phyloP scores from a whole-genome alignment of 1,140 invertebrate species.

The Megalopta genalis region DNA sequence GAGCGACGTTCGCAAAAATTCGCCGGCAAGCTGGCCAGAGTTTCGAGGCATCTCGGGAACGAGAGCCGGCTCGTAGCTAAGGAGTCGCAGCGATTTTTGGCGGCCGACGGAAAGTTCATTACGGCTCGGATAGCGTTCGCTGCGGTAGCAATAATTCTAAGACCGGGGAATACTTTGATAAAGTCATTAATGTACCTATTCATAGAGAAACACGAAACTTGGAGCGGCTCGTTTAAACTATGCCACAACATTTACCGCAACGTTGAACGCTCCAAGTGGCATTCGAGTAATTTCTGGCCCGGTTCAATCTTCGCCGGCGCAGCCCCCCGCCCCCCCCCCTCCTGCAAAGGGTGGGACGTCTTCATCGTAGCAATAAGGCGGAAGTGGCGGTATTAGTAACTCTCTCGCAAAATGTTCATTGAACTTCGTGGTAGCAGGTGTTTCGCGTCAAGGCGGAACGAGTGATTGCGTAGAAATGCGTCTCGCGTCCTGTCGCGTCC shows the following conservation, averaged over 20 bases:
- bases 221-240: slow-evolving; percentile 16
- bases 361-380: slow-evolving; percentile 43
- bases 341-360: slow-evolving; percentile 26
- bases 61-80: too few species aligned
- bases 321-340: slow-evolving; percentile 11
- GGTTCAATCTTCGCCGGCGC: slow-evolving; percentile 28
- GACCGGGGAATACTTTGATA: slow-evolving; percentile 8
- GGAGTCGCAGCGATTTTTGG: neutral
- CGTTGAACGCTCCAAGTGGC: slow-evolving; percentile 42
- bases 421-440: slow-evolving; percentile 40
- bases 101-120: neutral
- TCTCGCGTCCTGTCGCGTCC: too few species aligned
- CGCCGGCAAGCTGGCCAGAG: too few species aligned
- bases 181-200: slow-evolving; percentile 26
- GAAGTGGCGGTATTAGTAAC: slow-evolving; percentile 40
- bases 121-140: neutral
- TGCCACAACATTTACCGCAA: slow-evolving; percentile 30
- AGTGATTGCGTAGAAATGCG: neutral
- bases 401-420: slow-evolving; percentile 27
- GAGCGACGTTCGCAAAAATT: too few species aligned
- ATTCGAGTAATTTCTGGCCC: slow-evolving; percentile 31
- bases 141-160: neutral
- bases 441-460: neutral
- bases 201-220: slow-evolving; percentile 34
- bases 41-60: too few species aligned